phyloP scores from a whole-genome alignment of 2,797 vertebrate genomes.

The Bradypus variegatus region DNA sequence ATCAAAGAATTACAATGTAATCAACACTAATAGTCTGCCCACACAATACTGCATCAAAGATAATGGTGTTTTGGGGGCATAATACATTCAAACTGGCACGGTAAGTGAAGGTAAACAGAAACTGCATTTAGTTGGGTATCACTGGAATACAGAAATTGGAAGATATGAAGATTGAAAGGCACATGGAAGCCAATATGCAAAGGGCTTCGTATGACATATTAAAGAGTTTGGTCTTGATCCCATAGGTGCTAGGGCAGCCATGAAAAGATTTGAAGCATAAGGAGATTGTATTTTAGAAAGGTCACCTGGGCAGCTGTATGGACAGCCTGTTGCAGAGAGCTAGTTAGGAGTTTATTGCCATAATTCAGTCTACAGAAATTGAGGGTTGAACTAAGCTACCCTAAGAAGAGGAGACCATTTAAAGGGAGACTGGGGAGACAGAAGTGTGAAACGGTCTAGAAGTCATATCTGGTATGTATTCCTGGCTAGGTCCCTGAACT shows the following conservation, averaged over 20 bases:
- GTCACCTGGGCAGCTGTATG: background rate
- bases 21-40: too few species aligned
- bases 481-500: too few species aligned
- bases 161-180: background rate
- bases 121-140: background rate
- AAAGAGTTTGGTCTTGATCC: background rate
- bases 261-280: background rate
- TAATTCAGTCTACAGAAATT: background rate
- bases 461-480: too few species aligned
- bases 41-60: too few species aligned
- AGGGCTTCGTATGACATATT: background rate
- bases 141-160: background rate
- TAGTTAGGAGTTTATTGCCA: background rate
- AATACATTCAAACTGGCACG: background rate
- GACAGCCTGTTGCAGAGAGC: background rate
- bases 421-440: background rate
- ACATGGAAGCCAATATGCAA: background rate
- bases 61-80: too few species aligned
- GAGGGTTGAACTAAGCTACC: background rate
- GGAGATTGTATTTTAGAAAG: background rate
- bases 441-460: background rate
- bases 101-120: background rate
- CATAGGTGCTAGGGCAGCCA: background rate
- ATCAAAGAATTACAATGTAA: too few species aligned
- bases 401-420: background rate